phyloP scores from a whole-genome alignment of 2,113 vertebrate genomes.

The Diadophis punctatus region DNA sequence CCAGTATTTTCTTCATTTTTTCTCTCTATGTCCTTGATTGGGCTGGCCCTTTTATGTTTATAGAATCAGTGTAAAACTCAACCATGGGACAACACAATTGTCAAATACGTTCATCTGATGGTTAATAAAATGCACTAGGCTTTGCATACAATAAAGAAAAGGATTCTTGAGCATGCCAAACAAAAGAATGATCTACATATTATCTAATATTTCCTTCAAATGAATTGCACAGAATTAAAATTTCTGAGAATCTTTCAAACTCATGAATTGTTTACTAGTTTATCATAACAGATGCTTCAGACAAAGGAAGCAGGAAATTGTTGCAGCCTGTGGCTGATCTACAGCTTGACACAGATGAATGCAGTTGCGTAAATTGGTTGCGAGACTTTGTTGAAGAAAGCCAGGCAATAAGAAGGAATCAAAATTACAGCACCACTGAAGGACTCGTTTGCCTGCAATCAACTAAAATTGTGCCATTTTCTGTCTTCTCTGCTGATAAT shows the following conservation, averaged over 20 bases:
- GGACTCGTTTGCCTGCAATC: conserved; percentile 68
- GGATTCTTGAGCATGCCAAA: conserved; percentile 44
- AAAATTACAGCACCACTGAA: conserved; percentile 66
- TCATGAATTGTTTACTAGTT: conserved; percentile 76
- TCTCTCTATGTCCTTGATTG: neutral
- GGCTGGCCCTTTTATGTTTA: conserved; percentile 15
- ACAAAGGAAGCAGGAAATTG: conserved; percentile 75
- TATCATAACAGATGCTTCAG: conserved; percentile 74
- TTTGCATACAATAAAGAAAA: conserved; percentile 42
- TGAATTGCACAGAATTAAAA: conserved; percentile 60
- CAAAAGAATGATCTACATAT: conserved; percentile 48
- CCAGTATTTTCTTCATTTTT: neutral
- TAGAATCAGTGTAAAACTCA: conserved; percentile 24
- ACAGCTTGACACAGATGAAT: conserved; percentile 68
- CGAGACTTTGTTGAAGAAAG: conserved; percentile 68
- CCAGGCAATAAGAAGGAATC: conserved; percentile 63
- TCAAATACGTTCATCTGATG: conserved; percentile 24
- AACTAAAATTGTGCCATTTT: conserved; percentile 74
- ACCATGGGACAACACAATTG: rapidly evolving
- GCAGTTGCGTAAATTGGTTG: conserved; percentile 67
- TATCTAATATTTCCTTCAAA: conserved; percentile 56
- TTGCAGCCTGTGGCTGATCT: conserved; percentile 64
- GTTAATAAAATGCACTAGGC: conserved; percentile 26
- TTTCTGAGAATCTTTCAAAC: conserved; percentile 61
- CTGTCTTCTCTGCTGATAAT: conserved; percentile 75